Evolutionary conservation across 2,113 vertebrate species (phyloP).

Genomic region (Barnardius zonarius): DNA sequence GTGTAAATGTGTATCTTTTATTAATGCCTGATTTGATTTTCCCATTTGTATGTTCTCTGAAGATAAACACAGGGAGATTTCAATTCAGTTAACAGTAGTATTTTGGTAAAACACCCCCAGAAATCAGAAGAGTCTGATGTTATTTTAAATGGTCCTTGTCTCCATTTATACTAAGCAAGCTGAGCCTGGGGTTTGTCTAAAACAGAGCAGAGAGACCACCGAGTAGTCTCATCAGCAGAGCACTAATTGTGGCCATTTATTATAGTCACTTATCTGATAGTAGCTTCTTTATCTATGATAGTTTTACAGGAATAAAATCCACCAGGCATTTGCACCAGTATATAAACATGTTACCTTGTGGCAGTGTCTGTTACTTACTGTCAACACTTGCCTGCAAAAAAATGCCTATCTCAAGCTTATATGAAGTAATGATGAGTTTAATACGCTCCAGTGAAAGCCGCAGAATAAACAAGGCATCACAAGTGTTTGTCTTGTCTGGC

Average conservation of each 20-base stretch:
- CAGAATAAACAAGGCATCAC: conserved; percentile 88
- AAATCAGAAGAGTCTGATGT: conserved; percentile 35
- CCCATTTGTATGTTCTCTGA: neutral
- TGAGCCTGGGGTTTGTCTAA: conserved; percentile 76
- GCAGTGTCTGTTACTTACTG: conserved; percentile 81
- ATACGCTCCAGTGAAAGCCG: conserved; percentile 82
- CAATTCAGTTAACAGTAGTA: neutral
- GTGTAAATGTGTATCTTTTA: neutral
- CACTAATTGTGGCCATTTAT: conserved; percentile 84
- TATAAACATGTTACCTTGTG: conserved; percentile 80
- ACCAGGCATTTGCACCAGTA: conserved; percentile 74
- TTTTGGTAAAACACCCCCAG: neutral
- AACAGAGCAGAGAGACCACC: conserved; percentile 80
- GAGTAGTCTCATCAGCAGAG: conserved; percentile 77
- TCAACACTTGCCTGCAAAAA: conserved; percentile 79
- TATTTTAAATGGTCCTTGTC: conserved; percentile 45
- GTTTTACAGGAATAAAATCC: conserved; percentile 82
- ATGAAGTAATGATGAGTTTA: conserved; percentile 86
- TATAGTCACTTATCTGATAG: conserved; percentile 90
- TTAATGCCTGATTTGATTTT: neutral
- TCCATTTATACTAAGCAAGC: conserved; percentile 32
- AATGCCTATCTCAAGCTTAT: conserved; percentile 70
- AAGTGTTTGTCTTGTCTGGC: conserved; percentile 84
- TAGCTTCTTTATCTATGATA: conserved; percentile 82
- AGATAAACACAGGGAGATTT: conserved; percentile 23